A percentile compares a stretch with the other conserved stretches of the same genome.
phyloP scores from a whole-genome alignment of 2,888 invertebrate species.

The Volucella inanis region DNA sequence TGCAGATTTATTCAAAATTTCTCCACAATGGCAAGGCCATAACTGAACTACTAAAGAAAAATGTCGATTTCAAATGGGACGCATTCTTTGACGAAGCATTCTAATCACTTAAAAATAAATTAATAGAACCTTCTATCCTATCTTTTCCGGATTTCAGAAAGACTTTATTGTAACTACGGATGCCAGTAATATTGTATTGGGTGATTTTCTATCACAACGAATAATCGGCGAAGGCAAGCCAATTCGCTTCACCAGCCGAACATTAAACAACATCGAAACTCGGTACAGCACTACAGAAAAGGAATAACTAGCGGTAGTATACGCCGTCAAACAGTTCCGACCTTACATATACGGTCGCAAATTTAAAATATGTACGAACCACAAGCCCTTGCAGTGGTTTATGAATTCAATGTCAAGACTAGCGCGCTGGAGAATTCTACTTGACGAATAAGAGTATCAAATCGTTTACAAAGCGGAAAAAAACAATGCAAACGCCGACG shows the following conservation, averaged over 20 bases:
- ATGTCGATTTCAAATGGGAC: slow-evolving; percentile 13
- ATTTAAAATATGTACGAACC: neutral
- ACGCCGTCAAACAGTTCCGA: slow-evolving; percentile 72
- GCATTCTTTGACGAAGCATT: slow-evolving; percentile 8
- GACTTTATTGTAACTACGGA: slow-evolving; percentile 66
- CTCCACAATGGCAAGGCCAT: neutral
- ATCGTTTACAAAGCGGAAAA: too few relatives aligned
- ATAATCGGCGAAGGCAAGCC: slow-evolving; percentile 72
- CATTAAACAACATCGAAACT: slow-evolving; percentile 66
- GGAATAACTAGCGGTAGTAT: slow-evolving; percentile 76
- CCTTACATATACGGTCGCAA: slow-evolving; percentile 77
- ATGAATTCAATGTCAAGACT: slow-evolving; percentile 72
- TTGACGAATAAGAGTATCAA: slow-evolving; percentile 77
- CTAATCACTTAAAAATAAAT: neutral
- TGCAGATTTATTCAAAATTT: neutral
- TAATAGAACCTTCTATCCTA: slow-evolving; percentile 15
- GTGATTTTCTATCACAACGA: slow-evolving; percentile 71
- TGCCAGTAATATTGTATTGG: slow-evolving; percentile 69
- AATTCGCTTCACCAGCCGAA: slow-evolving; percentile 69
- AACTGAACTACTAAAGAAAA: slow-evolving; percentile 7
- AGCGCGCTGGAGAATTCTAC: slow-evolving; percentile 74
- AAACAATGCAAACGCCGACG: slow-evolving; percentile 77
- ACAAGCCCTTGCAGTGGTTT: slow-evolving; percentile 23
- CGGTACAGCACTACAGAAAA: slow-evolving; percentile 71
- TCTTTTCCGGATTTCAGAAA: slow-evolving; percentile 60